Evolutionary conservation across 2,888 invertebrate species (phyloP).

Genomic region (Chymomyza fuscimana): DNA sequence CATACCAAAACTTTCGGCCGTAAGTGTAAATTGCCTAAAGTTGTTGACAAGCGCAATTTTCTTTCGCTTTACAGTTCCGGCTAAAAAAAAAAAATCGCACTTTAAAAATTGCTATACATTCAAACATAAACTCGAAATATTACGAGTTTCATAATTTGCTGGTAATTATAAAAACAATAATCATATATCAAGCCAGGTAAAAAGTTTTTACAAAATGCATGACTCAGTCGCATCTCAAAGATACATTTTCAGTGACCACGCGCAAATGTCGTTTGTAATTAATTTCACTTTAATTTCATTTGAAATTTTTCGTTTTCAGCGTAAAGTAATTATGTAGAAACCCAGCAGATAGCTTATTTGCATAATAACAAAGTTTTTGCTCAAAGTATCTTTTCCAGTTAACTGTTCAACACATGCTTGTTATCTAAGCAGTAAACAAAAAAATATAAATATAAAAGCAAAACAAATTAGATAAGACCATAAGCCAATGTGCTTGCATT

Average conservation of each 20-base stretch:
- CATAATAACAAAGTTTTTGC: neutral
- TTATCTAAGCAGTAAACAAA: neutral
- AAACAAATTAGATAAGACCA: slow-evolving; percentile 32
- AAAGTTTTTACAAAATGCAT: slow-evolving; percentile 12
- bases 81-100: no score
- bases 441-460: no score
- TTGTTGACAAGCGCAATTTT: neutral
- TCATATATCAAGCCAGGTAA: neutral
- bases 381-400: neutral
- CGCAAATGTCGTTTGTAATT: slow-evolving; percentile 11
- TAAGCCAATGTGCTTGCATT: slow-evolving; percentile 29
- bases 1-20: no score
- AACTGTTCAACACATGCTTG: neutral
- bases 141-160: neutral
- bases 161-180: neutral
- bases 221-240: slow-evolving; percentile 39
- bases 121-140: neutral
- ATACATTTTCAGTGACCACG: slow-evolving; percentile 25
- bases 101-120: neutral
- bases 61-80: neutral
- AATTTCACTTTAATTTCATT: slow-evolving; percentile 59
- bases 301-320: slow-evolving; percentile 51
- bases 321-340: slow-evolving; percentile 36
- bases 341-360: neutral
- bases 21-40: neutral